Conservation (phyloP, 2,888 invertebrate genomes). For the Ormyrus thymus region DNA sequence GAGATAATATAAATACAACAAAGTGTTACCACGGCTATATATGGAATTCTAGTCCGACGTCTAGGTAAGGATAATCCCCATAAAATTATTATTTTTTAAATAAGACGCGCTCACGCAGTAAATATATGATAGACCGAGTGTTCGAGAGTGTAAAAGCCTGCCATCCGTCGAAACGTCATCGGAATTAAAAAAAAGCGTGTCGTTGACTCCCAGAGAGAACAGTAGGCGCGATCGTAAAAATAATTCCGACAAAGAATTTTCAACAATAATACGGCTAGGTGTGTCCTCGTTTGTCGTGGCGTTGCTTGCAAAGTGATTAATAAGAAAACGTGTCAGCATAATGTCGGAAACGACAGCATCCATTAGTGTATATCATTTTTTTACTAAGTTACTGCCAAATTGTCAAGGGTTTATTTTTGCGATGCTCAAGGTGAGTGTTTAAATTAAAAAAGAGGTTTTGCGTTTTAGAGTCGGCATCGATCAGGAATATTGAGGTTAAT, state of each 20-base stretch:
- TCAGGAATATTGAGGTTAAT: background rate
- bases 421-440: too few species aligned
- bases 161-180: slow-evolving; percentile 28
- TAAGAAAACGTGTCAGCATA: too few species aligned
- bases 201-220: background rate
- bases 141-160: slow-evolving; percentile 2
- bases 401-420: too few species aligned
- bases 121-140: too few species aligned
- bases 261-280: background rate
- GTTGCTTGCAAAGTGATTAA: background rate
- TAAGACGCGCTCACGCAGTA: background rate
- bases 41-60: slow-evolving; percentile 37
- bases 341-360: too few species aligned
- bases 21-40: slow-evolving; percentile 32
- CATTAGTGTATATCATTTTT: too few species aligned
- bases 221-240: background rate
- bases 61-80: slow-evolving; percentile 32
- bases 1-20: slow-evolving; percentile 15
- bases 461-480: too few species aligned
- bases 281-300: slow-evolving; percentile 19
- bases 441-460: too few species aligned
- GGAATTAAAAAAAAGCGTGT: slow-evolving; percentile 8
- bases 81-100: background rate
- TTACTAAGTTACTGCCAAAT: too few species aligned
- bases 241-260: slow-evolving; percentile 8